Base-by-base conservation (phyloP, 2,888 invertebrate species). In the Noctua janthe region DNA sequence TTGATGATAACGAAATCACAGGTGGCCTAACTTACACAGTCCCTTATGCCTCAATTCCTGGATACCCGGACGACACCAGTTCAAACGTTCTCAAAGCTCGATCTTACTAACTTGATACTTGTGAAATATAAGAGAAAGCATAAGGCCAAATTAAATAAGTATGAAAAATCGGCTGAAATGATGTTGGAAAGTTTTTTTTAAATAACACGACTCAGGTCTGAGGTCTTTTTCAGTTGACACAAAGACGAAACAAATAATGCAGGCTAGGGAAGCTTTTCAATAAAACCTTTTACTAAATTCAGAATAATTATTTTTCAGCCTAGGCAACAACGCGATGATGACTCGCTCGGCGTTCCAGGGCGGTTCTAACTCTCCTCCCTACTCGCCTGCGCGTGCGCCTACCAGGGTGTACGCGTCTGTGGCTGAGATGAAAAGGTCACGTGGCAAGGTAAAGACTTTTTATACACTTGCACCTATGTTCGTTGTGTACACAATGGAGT, bases 371-470 rank as follows among this genome's bases (percentile, higher is more conserved):
- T 98, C 98, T 80, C 98, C 98, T 81, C 98, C 98, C 49, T 97
- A 97, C 88, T 98, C 98, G 17, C 98, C 98, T 11, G 98, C 98
- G 78, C 97, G 97, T 1, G 97, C 97, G 5, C 96, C 97, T 73
- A 97, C 97, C 59, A 96, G 98, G 82, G 99, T 99, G 64, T 99
- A 99, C 95, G 99, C 99, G 70, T 99, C 99, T 93, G 99, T 99
- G 69, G 99, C 99, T 0, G 99, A 99, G 94, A 99, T 99, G 99
- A 99, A 99, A 95, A 97, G 99, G 78, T 97, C 97, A 88, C 98
- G 98, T 94, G 98, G 97, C 89, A 98, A 98, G 97, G 98, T 98
- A 69, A 62, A 7, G 4, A 29, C 0, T 10, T 51, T n/a, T 51
- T 13, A 56, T 4, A 43, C 0, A 51, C 20, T 17, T 35, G 1